A percentile compares a stretch with the other conserved stretches of the same genome.
Evolutionary conservation across 2,113 vertebrate genomes (phyloP).

Genomic region (Egretta garzetta): DNA sequence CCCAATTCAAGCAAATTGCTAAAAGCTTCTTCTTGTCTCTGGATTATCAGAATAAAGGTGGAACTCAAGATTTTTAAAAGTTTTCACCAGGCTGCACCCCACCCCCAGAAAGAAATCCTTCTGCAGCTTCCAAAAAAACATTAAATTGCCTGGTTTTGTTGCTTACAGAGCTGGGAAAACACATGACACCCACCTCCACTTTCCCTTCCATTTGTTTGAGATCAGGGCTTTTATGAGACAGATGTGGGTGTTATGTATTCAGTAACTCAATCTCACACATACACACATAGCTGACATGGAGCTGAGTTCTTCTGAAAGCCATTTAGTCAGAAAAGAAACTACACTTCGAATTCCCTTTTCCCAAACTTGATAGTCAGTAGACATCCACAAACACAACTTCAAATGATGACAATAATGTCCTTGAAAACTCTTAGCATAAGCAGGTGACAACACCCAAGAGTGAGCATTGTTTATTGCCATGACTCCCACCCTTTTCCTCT

Average conservation of each 20-base stretch:
- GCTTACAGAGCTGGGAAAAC: not conserved
- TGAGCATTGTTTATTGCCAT: not conserved
- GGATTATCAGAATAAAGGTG: not conserved
- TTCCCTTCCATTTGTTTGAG: not conserved
- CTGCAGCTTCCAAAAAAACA: not conserved
- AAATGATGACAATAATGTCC: not conserved
- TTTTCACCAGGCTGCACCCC: not conserved
- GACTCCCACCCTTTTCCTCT: not conserved
- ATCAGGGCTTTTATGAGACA: not conserved
- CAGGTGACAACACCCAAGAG: not conserved
- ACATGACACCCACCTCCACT: not conserved
- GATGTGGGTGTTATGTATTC: not conserved
- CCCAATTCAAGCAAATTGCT: not conserved
- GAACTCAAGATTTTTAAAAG: not conserved
- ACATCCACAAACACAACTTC: not conserved
- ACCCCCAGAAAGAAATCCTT: not conserved
- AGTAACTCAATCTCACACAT: not conserved
- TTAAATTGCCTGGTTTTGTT: not conserved
- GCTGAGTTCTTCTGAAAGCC: not conserved
- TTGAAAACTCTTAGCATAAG: not conserved
- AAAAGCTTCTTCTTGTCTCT: not conserved
- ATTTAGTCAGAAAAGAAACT: not conserved
- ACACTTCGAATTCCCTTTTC: not conserved
- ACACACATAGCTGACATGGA: not conserved
- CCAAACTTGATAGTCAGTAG: not conserved